Evolutionary conservation across 1,140 invertebrate species (phyloP).

Genomic region (Drosophila sucinea): DNA sequence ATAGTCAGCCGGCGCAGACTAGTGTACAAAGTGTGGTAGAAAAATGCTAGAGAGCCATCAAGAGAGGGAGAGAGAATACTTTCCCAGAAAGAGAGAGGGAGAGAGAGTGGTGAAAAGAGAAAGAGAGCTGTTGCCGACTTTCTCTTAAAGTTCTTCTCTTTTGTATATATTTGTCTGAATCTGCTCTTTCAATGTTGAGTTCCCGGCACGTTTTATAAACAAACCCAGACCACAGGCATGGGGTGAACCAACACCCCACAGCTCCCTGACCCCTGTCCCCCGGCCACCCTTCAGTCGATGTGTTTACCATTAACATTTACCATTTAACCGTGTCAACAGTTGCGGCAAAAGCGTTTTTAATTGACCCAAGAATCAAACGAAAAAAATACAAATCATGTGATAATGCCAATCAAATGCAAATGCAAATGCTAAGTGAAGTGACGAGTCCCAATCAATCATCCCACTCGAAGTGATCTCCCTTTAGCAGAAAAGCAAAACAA

Average conservation of each 20-base stretch:
- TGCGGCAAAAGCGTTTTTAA: conserved; percentile 40
- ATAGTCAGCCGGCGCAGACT: conserved; percentile 59
- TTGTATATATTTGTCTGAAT: conserved; percentile 57
- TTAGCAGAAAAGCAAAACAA: conserved; percentile 15
- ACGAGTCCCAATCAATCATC: too few species aligned
- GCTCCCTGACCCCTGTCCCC: background rate
- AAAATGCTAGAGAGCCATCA: conserved; percentile 14
- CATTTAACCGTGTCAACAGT: conserved; percentile 66
- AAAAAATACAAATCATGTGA: conserved; percentile 51
- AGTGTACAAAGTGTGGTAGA: conserved; percentile 67
- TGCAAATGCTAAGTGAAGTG: conserved; percentile 43
- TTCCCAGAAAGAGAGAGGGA: background rate
- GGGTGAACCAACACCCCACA: background rate
- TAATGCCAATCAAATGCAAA: conserved; percentile 38
- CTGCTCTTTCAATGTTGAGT: conserved; percentile 56
- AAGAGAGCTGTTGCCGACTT: background rate
- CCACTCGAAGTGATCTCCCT: background rate
- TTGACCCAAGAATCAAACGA: background rate
- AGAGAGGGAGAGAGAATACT: background rate
- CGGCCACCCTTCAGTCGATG: background rate
- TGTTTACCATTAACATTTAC: conserved; percentile 62
- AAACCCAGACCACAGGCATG: conserved; percentile 55
- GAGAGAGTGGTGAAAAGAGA: conserved; percentile 3
- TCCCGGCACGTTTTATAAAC: conserved; percentile 80
- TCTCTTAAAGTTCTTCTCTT: conserved; percentile 38